These are phyloP conservation scores for Poliocrania exsul DNA, from an alignment of 2,797 vertebrate genomes.

Conservation along the genomic window DNA sequence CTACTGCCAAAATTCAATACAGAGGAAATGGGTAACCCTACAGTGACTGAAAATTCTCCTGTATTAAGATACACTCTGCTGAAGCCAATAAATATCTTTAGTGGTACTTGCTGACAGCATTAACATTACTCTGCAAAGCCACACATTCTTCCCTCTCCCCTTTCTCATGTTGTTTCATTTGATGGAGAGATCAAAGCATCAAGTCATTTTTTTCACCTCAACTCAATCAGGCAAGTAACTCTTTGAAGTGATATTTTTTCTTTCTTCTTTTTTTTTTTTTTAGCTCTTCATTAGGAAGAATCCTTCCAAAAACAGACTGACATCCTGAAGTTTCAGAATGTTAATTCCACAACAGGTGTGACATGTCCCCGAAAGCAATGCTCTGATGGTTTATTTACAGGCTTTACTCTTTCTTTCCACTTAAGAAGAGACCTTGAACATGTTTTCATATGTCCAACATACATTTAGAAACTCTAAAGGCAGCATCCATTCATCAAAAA, in stretches of 20 bases:
- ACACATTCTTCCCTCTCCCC: neutral
- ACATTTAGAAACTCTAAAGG: conserved; percentile 56
- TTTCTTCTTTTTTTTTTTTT: neutral
- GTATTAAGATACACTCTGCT: neutral
- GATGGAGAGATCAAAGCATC: conserved; percentile 68
- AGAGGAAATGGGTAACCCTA: neutral
- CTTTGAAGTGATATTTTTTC: conserved; percentile 63
- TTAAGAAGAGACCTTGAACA: conserved; percentile 49
- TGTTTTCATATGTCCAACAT: conserved; percentile 41
- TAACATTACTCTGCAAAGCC: neutral
- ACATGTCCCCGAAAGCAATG: neutral
- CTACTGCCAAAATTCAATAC: neutral
- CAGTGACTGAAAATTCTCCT: neutral
- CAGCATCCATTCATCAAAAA: conserved; percentile 63
- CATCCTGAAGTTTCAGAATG: conserved; percentile 38
- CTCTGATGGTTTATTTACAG: conserved; percentile 57
- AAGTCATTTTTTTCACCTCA: conserved; percentile 36
- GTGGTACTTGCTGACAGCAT: neutral
- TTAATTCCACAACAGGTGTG: conserved; percentile 53
- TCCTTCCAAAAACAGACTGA: conserved; percentile 17
- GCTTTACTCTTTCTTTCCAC: conserved; percentile 11
- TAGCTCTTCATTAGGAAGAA: conserved; percentile 27
- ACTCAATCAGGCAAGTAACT: conserved; percentile 47
- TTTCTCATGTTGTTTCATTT: conserved; percentile 62
- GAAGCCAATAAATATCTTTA: neutral